Evolutionary conservation across 2,797 vertebrate species (phyloP), one percentile per base, ranked within the genome.

Genomic region (Denticeps clupeoides): DNA sequence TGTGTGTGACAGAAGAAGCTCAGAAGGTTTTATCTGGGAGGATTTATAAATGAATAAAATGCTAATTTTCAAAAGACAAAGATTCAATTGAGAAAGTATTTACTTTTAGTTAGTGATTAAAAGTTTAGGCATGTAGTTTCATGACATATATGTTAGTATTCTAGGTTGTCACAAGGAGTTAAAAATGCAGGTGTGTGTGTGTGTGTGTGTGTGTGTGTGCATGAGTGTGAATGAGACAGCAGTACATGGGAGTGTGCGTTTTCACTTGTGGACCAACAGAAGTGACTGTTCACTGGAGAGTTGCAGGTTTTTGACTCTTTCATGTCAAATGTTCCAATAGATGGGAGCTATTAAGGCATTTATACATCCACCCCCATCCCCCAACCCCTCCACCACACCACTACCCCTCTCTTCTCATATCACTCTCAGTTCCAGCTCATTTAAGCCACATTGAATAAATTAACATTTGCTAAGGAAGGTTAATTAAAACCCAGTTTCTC

Each of bases 401-500:
- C 32, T 6, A 1, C 2, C 18, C 18, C 19, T 19, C 19, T 23
- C 49, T 25, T 38, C 7, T 15, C 25, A 23, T 52, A 45, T 53
- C 56, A 49, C 28, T 23, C 58, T 48, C 49, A 45, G 61, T 58
- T 72, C 53, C 56, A 55, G 48, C 48, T 63, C 54, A 72, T 68
- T 63, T 63, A 41, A 58, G 55, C 61, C 54, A 71, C 58, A 48
- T 51, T 60, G 63, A 53, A 73, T 68, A 74, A 73, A 82, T 78
- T 69, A 73, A 73, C 73, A 72, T 67, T 69, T 31, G 41, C 59
- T 56, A 63, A 58, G 65, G 64, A 67, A 72, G 69, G 68, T 75
- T 78, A 72, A 81, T 79, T 80, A 76, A 69, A 66, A 71, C 51
- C 22, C 49, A 51, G 68, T 71, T 69, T 70, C 73, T 71, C 71